phyloP scores from a whole-genome alignment of 2,113 vertebrate genomes.

The Myocastor coypus region DNA sequence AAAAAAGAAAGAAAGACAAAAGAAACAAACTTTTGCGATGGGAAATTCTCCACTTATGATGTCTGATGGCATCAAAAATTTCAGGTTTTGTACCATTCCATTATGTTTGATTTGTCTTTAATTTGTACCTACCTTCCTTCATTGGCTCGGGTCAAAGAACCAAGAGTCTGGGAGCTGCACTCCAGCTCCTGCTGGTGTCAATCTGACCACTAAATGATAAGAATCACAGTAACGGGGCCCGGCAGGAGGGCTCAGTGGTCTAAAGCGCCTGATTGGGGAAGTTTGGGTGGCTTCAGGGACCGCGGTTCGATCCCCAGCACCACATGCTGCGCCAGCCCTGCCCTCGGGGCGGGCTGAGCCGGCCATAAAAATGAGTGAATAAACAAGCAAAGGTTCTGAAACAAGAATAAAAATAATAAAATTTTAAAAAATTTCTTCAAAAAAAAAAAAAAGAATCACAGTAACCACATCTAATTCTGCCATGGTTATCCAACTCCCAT shows the following conservation, averaged over 20 bases:
- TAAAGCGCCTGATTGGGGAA: too few relatives aligned
- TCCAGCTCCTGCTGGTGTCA: background rate
- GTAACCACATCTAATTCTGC: background rate
- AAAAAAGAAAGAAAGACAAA: too few relatives aligned
- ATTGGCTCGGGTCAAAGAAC: background rate
- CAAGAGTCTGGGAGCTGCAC: background rate
- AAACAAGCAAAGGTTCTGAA: too few relatives aligned
- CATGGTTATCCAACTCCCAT: background rate
- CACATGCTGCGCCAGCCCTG: too few relatives aligned
- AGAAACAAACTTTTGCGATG: background rate
- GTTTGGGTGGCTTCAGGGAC: too few relatives aligned
- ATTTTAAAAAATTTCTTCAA: too few relatives aligned
- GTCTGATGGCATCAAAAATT: background rate
- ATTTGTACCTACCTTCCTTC: background rate
- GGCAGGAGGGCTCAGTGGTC: too few relatives aligned
- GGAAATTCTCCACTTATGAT: background rate
- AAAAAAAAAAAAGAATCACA: too few relatives aligned
- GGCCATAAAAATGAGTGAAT: too few relatives aligned
- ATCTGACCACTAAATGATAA: background rate
- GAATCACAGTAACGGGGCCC: background rate
- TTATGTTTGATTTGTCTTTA: background rate
- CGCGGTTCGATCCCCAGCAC: too few relatives aligned
- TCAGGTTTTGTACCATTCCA: background rate
- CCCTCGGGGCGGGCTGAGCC: too few relatives aligned
- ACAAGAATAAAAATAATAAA: too few relatives aligned